These are phyloP conservation scores for Drosophila mojavensis DNA, from an alignment of 1,140 invertebrate species.

Conservation along the genomic window DNA sequence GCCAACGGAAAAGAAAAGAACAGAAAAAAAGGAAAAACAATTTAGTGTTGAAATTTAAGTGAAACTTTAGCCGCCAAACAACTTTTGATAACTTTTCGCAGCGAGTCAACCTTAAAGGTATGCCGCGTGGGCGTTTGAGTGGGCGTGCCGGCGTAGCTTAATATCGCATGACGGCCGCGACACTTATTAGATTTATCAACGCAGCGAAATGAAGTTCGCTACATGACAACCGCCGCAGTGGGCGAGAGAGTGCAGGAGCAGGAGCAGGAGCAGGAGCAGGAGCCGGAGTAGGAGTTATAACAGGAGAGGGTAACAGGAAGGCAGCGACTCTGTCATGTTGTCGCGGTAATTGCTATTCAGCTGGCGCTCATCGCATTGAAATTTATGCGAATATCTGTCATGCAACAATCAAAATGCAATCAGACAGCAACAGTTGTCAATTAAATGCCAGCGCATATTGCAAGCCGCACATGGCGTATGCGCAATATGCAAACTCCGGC, in stretches of 20 bases:
- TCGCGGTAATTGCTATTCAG: slow-evolving; percentile 42
- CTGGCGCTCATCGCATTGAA: slow-evolving; percentile 40
- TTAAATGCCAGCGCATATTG: slow-evolving; percentile 42
- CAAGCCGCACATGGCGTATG: slow-evolving; percentile 46
- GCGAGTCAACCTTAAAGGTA: slow-evolving; percentile 69
- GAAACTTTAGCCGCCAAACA: slow-evolving; percentile 63
- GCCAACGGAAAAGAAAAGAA: not conserved
- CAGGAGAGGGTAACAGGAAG: not conserved
- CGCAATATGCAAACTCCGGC: slow-evolving; percentile 45
- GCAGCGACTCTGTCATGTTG: slow-evolving; percentile 23
- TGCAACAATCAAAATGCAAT: slow-evolving; percentile 76
- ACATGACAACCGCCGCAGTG: slow-evolving; percentile 41
- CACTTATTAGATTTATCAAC: slow-evolving; percentile 80
- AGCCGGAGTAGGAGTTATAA: too few species aligned
- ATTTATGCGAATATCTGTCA: slow-evolving; percentile 64
- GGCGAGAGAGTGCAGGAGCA: not conserved
- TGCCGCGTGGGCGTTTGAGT: not conserved
- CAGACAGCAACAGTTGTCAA: slow-evolving; percentile 79
- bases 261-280: not conserved
- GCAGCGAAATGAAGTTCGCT: slow-evolving; percentile 53
- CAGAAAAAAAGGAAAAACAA: slow-evolving; percentile 6
- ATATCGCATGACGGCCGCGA: slow-evolving; percentile 60
- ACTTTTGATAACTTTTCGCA: slow-evolving; percentile 61
- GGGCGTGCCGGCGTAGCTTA: slow-evolving; percentile 45
- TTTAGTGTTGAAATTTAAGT: slow-evolving; percentile 61